Conservation (phyloP, 1,140 invertebrate species). For the Pissodes strobi region DNA sequence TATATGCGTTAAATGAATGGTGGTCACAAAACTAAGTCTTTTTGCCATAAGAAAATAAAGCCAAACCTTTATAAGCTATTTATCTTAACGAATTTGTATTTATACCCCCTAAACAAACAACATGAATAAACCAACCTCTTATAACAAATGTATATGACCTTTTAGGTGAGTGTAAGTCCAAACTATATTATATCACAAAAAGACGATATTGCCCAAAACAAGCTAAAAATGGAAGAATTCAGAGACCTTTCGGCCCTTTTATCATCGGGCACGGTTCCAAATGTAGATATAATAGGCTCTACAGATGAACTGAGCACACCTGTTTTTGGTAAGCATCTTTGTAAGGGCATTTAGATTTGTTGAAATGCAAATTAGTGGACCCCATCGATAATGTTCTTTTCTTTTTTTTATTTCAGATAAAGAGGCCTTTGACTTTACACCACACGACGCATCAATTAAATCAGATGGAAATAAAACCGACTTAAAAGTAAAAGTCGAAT, state of each 20-base stretch:
- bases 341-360: constrained; percentile 3
- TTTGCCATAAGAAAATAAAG: too few relatives aligned
- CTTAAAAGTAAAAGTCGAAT: constrained; percentile 32
- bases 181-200: constrained; percentile 9
- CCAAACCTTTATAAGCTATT: too few relatives aligned
- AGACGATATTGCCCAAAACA: constrained; percentile 24
- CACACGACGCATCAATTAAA: constrained; percentile 5
- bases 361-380: background rate
- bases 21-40: too few relatives aligned
- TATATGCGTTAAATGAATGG: too few relatives aligned
- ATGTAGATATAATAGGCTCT: constrained; percentile 28
- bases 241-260: constrained; percentile 41
- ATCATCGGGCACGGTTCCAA: constrained; percentile 13
- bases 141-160: too few relatives aligned
- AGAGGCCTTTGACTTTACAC: constrained; percentile 29
- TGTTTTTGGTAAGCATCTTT: constrained; percentile 39
- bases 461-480: constrained; percentile 20
- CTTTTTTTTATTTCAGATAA: constrained; percentile 35
- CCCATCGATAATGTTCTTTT: background rate
- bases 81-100: too few relatives aligned
- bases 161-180: constrained; percentile 33
- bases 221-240: constrained; percentile 49
- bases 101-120: too few relatives aligned
- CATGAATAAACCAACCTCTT: too few relatives aligned
- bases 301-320: constrained; percentile 48